phyloP scores from a whole-genome alignment of 2,113 vertebrate species.

The Falcunculus frontatus region DNA sequence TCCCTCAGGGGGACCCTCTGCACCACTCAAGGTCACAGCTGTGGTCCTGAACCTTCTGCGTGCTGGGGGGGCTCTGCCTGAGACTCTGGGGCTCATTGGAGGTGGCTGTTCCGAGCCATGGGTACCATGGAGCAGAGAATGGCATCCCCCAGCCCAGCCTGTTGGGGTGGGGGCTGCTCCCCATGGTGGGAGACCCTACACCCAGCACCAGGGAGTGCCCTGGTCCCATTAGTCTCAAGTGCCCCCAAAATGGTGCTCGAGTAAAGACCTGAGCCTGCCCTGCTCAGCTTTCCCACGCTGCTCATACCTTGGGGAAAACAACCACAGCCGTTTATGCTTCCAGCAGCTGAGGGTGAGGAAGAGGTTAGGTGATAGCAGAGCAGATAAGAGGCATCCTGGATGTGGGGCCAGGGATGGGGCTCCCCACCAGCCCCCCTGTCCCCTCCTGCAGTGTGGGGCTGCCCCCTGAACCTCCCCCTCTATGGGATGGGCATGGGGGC shows the following conservation, averaged over 20 bases:
- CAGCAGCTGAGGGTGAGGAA: constrained; percentile 38
- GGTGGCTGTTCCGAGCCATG: accelerated
- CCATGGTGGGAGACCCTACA: accelerated
- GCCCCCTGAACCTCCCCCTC: background rate
- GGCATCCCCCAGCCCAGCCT: background rate
- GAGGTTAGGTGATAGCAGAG: background rate
- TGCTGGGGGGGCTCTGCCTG: background rate
- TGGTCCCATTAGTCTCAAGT: background rate
- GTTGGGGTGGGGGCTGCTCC: background rate
- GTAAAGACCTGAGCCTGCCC: background rate
- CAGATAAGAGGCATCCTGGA: constrained; percentile 16
- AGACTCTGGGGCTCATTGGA: background rate
- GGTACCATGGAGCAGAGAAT: background rate
- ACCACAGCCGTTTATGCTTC: background rate
- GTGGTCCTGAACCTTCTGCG: background rate
- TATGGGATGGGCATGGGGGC: background rate
- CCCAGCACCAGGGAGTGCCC: background rate
- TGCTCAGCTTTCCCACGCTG: constrained; percentile 48
- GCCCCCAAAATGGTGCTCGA: background rate
- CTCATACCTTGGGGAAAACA: background rate
- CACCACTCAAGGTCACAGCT: accelerated
- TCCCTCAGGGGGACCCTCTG: background rate
- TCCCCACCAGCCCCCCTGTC: background rate
- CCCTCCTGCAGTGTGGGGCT: background rate
- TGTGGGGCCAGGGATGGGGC: background rate